Base-by-base conservation (phyloP, 2,113 vertebrate species). In the Tursiops truncatus region DNA sequence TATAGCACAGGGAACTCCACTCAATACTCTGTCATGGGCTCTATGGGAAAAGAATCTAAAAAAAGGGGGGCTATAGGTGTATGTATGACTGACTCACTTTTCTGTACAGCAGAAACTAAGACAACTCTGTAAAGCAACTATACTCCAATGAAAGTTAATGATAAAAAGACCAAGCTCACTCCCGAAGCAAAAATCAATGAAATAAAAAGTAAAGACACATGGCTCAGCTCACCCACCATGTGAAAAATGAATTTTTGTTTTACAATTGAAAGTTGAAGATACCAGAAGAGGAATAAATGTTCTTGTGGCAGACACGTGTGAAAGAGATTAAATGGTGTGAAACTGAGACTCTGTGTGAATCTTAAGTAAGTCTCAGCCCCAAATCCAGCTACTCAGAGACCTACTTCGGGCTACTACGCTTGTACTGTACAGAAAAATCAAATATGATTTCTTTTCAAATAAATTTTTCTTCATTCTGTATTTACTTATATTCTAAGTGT, bases 221-320 rank as follows among this genome's bases (percentile, higher is more conserved):
- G 53, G 53, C 56, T 21, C 56, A 20, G 76, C 33, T 89, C 65
- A 63, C 56, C 44, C 73, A 36, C 56, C 23, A 20, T 1, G 36
- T 36, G 13, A 47, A 85, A 80, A 36, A 56, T 36, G 28, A 73
- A 92, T 25, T 77, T 70, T 23, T 85, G 56, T 65, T 56, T 92
- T 18, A 73, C 1, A 23, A 20, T 1, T 28, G 31, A 41, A 86
- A 63, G n/a, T 31, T 33, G 53, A 74, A 88, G 36, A 80, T 10
- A 20, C 12, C 15, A 21, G 65, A 44, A 85, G 56, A 41, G 53
- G n/a, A 82, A 53, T 38, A 67, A 21, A 50, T 53, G n/a, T 10
- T 33, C 15, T 17, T 38, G n/a, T 3, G 21, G 67, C 0, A 33
- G 50, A 67, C 7, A 47, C 0, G 17, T 8, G 11, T 60, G n/a